Conservation (phyloP, 53 echinoderm and acorn worm species). For the Echinarachnius parma region DNA sequence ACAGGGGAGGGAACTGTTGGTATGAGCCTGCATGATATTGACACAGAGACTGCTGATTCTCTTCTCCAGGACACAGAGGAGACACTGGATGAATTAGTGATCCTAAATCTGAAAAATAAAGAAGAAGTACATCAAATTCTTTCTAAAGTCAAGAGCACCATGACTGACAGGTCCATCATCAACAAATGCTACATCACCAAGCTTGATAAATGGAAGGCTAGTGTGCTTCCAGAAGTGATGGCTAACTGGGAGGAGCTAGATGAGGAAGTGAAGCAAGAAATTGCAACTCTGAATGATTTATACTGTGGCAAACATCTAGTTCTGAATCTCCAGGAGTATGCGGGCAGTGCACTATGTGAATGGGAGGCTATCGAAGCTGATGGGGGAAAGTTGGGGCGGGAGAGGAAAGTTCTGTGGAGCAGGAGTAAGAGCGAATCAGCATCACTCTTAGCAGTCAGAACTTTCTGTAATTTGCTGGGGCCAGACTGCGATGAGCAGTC, state of each 20-base stretch:
- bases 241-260: constrained; percentile 33
- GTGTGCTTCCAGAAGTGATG: constrained; percentile 28
- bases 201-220: constrained; percentile 27
- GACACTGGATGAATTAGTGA: too few species aligned
- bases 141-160: constrained; percentile 59
- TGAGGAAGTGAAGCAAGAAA: constrained; percentile 46
- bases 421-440: constrained; percentile 40
- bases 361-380: constrained; percentile 46
- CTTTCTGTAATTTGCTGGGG: constrained; percentile 54
- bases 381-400: constrained; percentile 50
- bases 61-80: too few species aligned
- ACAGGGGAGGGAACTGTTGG: too few species aligned
- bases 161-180: constrained; percentile 41
- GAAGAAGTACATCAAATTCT: too few species aligned
- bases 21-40: too few species aligned
- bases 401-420: constrained; percentile 41
- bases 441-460: constrained; percentile 23
- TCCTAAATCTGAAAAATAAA: too few species aligned
- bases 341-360: constrained; percentile 43
- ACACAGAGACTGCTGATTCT: too few species aligned
- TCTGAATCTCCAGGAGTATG: constrained; percentile 53
- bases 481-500: constrained; percentile 52
- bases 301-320: constrained; percentile 60
- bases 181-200: constrained; percentile 46
- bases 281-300: constrained; percentile 52